Base-by-base conservation (phyloP, 1,140 invertebrate species). In the Aradophagus sp. region DNA sequence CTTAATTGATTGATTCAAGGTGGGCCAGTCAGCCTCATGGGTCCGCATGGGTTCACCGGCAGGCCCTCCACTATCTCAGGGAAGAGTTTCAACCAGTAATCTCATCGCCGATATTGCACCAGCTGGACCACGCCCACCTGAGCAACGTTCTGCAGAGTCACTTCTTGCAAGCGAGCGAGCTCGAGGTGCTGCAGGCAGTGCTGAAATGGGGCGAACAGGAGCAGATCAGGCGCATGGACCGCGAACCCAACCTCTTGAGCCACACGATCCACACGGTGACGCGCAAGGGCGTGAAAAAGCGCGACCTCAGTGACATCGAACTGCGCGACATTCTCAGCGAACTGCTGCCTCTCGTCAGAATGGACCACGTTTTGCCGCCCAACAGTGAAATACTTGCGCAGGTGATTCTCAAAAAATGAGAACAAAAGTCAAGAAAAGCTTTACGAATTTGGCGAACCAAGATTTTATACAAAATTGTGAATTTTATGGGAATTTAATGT, bases 151-250 rank as follows among this genome's bases (percentile, higher is more conserved):
- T 98, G 13, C 89, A 91, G 48, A 96, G 94, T 77, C 93, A 96
- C 78, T 97, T 97, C 84, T 85, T 97, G 63, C 95, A 97, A 87
- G 94, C 95, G 4, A 93, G 92, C 74, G 96, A 97, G 82, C 82
- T 96, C 59, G 95, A 97, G 84, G 91, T 97, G 1, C 84, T 97
- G 47, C 90, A 94, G 71, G 93, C 94, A 32, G 91, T 96, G 34
- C 86, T 97, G 8, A 94, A 94, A 78, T 97, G 95, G 95, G 95
- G 94, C 17, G 95, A 97, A 85, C 90, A 95, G 74, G 91, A 94
- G 67, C 87, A 95, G 19, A 89, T 93, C 16, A 88, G 91, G 42
- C 87, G 92, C 34, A 94, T 95, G 89, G 94, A 96, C 81, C 77
- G 88, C 88, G 96, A 97, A 80, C 96, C 96, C 5, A 97, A 97